Conservation (phyloP, 2,113 vertebrate species). For the Sphyrna mokarran region DNA sequence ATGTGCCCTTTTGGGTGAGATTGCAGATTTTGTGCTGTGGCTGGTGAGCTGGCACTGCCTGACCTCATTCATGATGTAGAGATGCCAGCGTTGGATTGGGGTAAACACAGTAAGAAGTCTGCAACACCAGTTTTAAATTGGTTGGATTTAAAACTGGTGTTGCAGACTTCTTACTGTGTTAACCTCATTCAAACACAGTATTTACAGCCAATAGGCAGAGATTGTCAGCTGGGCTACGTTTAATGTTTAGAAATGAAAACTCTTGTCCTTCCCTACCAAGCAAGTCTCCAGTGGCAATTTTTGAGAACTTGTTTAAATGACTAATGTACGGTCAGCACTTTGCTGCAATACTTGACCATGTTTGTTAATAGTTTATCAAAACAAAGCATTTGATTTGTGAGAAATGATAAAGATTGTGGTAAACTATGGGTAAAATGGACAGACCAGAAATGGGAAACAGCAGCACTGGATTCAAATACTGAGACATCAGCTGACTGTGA, state of each 20-base stretch:
- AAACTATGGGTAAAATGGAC: background rate
- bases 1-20: background rate
- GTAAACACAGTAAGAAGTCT: too few species aligned
- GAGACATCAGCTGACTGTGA: conserved; percentile 19
- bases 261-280: background rate
- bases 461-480: background rate
- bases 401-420: background rate
- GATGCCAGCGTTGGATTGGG: too few species aligned
- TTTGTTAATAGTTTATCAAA: background rate
- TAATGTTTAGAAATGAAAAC: background rate
- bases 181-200: background rate
- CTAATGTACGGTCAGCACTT: background rate
- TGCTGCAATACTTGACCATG: background rate
- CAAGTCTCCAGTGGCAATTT: background rate
- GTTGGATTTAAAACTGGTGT: too few species aligned
- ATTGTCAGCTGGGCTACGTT: background rate
- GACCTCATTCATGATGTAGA: background rate
- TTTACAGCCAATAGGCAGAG: background rate
- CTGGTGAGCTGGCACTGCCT: background rate
- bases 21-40: background rate
- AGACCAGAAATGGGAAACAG: background rate
- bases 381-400: background rate
- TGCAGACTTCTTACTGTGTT: too few species aligned
- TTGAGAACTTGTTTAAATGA: background rate
- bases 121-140: too few species aligned